Evolutionary conservation across 2,888 invertebrate genomes (phyloP), one percentile per base, ranked within the genome.

Genomic region (Eupithecia subfuscata): DNA sequence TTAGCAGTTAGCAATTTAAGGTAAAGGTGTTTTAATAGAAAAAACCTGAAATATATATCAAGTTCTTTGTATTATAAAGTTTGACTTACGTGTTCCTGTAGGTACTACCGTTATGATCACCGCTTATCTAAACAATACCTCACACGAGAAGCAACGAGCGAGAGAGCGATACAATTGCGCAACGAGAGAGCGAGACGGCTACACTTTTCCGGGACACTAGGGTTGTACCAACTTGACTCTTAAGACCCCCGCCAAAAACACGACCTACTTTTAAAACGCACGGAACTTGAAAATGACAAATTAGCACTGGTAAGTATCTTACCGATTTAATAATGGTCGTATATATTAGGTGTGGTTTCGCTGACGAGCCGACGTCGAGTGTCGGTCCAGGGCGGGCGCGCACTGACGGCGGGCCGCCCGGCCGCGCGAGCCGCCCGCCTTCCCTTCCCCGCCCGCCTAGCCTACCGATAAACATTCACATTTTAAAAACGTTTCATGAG

Each of bases 301-400:
- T 3, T 68, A 43, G 25, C 92, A 91, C 92, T 91, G 85, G 86
- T 83, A 82, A 85, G 83, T 86, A 84, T 90, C 94, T 95, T 95
- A 95, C 95, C 94, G 94, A 89, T 92, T 88, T 86, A 88, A 91
- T 90, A 91, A 88, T 91, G 91, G 91, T 93, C 93, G 94, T 90
- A 79, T 88, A 89, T 84, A 87, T 89, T 89, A 89, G 89, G 93
- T 93, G 90, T 93, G 88, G 90, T 90, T 88, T 92, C 90, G 92
- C 91, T 89, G 94, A 94, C 93, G 94, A 95, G 94, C 95, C 94
- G 95, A 95, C 95, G 95, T 95, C 92, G 95, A 95, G 94, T 95
- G 94, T 94, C 93, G 94, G 93, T 91, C 92, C 93, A 82, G 93
- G 92, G 89, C 90, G 90, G 94, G 92, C 94, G 95, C 91, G 94